phyloP scores from a whole-genome alignment of 2,888 invertebrate species.

The Calameuta filiformis region DNA sequence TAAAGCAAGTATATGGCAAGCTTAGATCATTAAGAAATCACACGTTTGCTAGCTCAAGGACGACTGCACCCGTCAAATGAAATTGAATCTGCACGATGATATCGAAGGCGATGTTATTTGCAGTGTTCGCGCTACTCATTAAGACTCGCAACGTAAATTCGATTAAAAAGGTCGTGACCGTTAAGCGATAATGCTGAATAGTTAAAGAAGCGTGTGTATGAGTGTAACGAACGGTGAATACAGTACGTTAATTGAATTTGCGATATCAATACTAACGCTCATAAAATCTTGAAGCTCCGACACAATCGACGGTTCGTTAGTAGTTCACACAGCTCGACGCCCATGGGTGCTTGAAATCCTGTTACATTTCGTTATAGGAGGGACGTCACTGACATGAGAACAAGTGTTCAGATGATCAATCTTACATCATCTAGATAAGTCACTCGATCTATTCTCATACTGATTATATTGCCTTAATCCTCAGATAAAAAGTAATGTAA shows the following conservation, averaged over 20 bases:
- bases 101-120: not conserved
- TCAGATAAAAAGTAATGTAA: not conserved
- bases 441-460: not conserved
- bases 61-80: conserved; percentile 17
- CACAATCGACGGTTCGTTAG: not conserved
- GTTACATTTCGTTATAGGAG: conserved; percentile 17
- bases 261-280: not conserved
- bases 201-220: not conserved
- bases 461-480: not conserved
- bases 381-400: not conserved
- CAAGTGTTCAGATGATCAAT: conserved; percentile 12
- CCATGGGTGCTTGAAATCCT: conserved; percentile 20
- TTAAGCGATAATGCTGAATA: not conserved
- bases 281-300: not conserved
- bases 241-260: not conserved
- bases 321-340: conserved; percentile 10
- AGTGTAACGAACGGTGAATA: not conserved
- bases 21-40: not conserved
- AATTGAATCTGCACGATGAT: not conserved
- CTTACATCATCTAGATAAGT: conserved; percentile 2
- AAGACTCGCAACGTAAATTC: not conserved
- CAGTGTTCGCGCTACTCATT: not conserved
- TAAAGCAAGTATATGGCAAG: not conserved
- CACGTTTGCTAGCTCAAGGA: conserved; percentile 16
- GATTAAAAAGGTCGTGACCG: not conserved